phyloP scores from a whole-genome alignment of 2,113 vertebrate genomes.

The Alligator mississippiensis region DNA sequence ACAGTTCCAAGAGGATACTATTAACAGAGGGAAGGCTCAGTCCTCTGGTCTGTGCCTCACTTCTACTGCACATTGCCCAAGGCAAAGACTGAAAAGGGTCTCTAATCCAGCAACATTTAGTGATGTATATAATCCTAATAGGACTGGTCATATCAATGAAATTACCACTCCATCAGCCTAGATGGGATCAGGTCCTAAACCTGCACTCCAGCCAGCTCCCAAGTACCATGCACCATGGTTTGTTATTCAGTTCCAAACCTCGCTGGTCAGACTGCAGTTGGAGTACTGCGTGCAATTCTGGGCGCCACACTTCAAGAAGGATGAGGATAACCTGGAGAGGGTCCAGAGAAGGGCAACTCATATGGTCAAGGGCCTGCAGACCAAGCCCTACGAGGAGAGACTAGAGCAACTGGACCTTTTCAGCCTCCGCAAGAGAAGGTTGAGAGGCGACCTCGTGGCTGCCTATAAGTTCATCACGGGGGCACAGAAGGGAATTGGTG shows the following conservation, averaged over 20 bases:
- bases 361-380: too few species aligned
- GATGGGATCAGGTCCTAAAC: background rate
- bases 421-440: too few species aligned
- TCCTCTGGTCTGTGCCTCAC: background rate
- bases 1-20: background rate
- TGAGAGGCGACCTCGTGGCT: too few species aligned
- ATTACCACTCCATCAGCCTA: background rate
- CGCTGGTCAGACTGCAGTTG: background rate
- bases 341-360: too few species aligned
- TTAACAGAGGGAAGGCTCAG: background rate
- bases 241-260: background rate
- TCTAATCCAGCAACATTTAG: background rate
- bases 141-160: background rate
- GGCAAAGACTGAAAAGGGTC: background rate
- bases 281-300: too few species aligned
- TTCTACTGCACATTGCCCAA: background rate
- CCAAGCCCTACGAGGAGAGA: too few species aligned
- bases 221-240: background rate
- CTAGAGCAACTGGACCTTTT: too few species aligned
- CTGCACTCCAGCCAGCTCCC: background rate
- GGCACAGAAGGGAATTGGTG: too few species aligned
- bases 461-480: too few species aligned
- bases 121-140: background rate
- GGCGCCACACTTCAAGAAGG: too few species aligned
- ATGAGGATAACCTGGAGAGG: too few species aligned